Evolutionary conservation across 2,888 invertebrate species (phyloP), one percentile per base, ranked within the genome.

Genomic region (Drosophila ezoana): DNA sequence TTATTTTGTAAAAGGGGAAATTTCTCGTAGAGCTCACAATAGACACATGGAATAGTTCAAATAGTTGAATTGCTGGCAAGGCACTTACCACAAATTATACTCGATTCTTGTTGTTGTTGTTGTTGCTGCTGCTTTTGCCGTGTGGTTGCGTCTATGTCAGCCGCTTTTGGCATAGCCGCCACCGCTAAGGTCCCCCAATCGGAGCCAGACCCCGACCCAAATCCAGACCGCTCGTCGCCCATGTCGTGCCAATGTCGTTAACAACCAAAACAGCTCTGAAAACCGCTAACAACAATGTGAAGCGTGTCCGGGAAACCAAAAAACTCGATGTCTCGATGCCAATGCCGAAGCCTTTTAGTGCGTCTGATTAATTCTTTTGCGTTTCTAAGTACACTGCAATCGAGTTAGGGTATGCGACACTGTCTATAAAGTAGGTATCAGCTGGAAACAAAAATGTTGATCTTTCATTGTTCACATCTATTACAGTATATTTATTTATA

Each of bases 21-120:
- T 79, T 85, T 85, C 59, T 74, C 35, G 54, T 10, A 60, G 37
- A 58, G 64, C 68, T 67, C 66, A 64, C 61, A 62, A 74, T 64
- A 76, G 75, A 65, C 71, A 74, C 67, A 72, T 74, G 67, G 68
- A 54, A 82, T 85, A 72, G 85, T 82, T 85, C 41, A 63, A 71
- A 72, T 77, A 79, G 64, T 72, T 69, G 63, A 81, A 72, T 70
- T 81, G 85, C 81, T 81, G 72, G 82, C 70, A 57, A 63, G 53
- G 66, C 72, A 83, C 86, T 84, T 88, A 88, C 83, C 88, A 70
- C 86, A 84, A 82, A 80, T 71, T 80, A 78, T 62, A 56, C 43
- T 52, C 65, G 57, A 28, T 28, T 28, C 69, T 66, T 83, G 28
- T 32, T 43, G 51, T 35, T 52, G 53, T 11, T 49, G 49, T 11